Percentiles rank a stretch among this genome's conserved stretches.
phyloP scores from a whole-genome alignment of 2,797 vertebrate species.

The Heterohyrax brucei region DNA sequence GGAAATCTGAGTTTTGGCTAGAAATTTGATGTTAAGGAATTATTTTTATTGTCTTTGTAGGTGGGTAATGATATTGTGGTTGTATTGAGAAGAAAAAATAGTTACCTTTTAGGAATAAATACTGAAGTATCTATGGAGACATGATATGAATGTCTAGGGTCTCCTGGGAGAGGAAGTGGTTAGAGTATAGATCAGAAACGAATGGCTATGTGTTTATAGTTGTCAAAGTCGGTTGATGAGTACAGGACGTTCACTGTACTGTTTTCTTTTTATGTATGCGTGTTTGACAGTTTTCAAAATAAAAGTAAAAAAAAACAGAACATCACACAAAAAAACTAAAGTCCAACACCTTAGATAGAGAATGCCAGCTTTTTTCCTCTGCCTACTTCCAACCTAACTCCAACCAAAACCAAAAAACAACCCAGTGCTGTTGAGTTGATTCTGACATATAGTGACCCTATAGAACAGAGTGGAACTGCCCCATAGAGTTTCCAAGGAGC shows the following conservation, averaged over 20 bases:
- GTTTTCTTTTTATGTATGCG: not conserved
- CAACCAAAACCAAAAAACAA: too few relatives aligned
- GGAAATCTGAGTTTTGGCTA: slow-evolving; percentile 23
- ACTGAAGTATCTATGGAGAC: not conserved
- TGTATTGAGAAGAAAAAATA: slow-evolving; percentile 5
- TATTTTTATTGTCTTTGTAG: not conserved
- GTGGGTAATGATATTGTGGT: not conserved
- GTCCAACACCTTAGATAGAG: not conserved
- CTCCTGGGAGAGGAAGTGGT: not conserved
- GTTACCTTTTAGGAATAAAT: slow-evolving; percentile 49
- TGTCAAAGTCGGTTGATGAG: not conserved
- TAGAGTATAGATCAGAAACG: not conserved
- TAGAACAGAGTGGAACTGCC: too few relatives aligned
- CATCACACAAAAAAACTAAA: not conserved
- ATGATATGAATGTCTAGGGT: not conserved
- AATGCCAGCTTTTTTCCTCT: not conserved
- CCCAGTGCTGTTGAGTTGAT: too few relatives aligned
- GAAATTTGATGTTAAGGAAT: slow-evolving; percentile 12
- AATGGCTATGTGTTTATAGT: not conserved
- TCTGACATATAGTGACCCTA: too few relatives aligned
- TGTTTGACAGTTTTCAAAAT: slow-evolving; percentile 33
- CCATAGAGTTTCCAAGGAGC: too few relatives aligned
- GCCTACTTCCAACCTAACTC: not conserved
- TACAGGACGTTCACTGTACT: not conserved
- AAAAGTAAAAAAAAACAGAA: not conserved